Base-by-base conservation (phyloP, 1,140 invertebrate species). In the Drosophila auraria region DNA sequence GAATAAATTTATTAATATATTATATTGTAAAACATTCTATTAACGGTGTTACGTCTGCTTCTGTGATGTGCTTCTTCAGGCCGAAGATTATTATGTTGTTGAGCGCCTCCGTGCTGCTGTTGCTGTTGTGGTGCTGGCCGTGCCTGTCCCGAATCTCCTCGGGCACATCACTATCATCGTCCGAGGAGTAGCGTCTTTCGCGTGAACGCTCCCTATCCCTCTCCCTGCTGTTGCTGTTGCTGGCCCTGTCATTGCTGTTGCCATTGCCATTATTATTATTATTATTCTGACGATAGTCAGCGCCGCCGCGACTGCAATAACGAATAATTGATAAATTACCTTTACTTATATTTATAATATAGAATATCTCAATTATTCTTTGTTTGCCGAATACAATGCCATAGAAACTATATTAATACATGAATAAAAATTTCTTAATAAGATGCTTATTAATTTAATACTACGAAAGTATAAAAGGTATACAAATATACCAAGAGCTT, bases 1-100 rank as follows among this genome's bases (percentile, higher is more conserved):
- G 27, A 36, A 50, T 30, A 11, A 27, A 15, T 7, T 2, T 9
- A 27, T 38, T 50, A 56, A 6, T 53, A 40, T 4, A 9, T 5
- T 15, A 23, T 15, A 23, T 38, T 14, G 15, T n/a, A 12, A n/a
- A 42, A 51, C 3, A 9, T 25, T 36, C 0, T 15, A 27, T 94
- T 15, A 8, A 6, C 8, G 36, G n/a, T 14, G 95, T 94, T 95
- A 97, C 97, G 94, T 97, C 97, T 93, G 96, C 96, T 93, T 98
- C 97, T 33, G 96, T 97, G 72, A 97, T 95, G 87, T 97, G 95
- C 86, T 95, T 95, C 54, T 96, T 96, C 42, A 98, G 93, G 58
- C 96, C 97, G 76, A 97, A 94, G 51, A 98, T 95, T 93, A 98
- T 97, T 49, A 98, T 96, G 45, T 97, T 97, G 91, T 97, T 97